A percentile compares a stretch with the other conserved stretches of the same genome.
These are phyloP conservation scores for Hyles lineata DNA, from an alignment of 2,888 invertebrate species.

Conservation along the genomic window DNA sequence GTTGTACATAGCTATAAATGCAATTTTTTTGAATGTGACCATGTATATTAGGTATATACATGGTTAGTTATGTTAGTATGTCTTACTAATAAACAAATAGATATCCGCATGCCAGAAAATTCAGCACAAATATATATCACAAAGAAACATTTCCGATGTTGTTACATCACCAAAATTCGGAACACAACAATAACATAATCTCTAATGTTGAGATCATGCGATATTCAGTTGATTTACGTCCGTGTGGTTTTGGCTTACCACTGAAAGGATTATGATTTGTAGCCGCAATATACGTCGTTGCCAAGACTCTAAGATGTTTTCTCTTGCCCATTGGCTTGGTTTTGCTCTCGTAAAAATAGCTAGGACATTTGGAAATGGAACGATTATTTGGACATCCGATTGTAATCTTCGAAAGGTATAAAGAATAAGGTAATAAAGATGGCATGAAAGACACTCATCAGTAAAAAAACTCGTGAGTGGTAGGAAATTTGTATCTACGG, in stretches of 20 bases:
- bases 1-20: too few species aligned
- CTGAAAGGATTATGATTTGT: conserved; percentile 26
- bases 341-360: conserved; percentile 15
- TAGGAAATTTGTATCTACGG: too few species aligned
- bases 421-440: too few species aligned
- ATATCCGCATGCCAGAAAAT: background rate
- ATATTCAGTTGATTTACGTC: conserved; percentile 22
- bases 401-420: background rate
- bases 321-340: conserved; percentile 12
- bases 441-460: too few species aligned
- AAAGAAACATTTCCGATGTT: conserved; percentile 7
- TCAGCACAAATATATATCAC: background rate
- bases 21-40: too few species aligned
- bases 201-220: conserved; percentile 22
- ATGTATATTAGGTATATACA: too few species aligned
- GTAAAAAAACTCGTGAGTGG: too few species aligned
- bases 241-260: conserved; percentile 23
- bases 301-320: conserved; percentile 25
- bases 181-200: conserved; percentile 23
- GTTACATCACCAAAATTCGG: conserved; percentile 11
- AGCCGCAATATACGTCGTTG: conserved; percentile 20
- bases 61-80: background rate
- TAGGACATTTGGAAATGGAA: background rate
- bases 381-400: background rate
- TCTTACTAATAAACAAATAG: background rate